phyloP scores from a whole-genome alignment of 2,888 invertebrate genomes.

The Pollenia labialis region DNA sequence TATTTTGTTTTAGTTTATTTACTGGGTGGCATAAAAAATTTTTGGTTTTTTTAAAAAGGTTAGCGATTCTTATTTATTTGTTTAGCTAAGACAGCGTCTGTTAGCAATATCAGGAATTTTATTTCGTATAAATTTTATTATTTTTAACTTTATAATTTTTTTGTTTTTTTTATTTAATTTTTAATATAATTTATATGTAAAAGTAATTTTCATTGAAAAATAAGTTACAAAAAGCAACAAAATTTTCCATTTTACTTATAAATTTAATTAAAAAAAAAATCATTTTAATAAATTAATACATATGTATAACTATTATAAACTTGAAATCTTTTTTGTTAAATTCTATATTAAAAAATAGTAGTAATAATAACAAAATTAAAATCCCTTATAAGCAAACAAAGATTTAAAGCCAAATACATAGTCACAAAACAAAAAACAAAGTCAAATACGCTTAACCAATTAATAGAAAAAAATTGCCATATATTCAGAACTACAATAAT shows the following conservation, averaged over 20 bases:
- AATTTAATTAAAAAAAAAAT: conserved; percentile 24
- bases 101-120: conserved; percentile 66
- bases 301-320: conserved; percentile 56
- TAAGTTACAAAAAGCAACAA: conserved; percentile 27
- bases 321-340: conserved; percentile 63
- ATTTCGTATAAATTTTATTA: conserved; percentile 29
- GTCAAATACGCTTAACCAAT: conserved; percentile 4
- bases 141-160: conserved; percentile 22
- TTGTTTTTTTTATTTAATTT: conserved; percentile 44
- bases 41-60: not conserved
- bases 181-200: conserved; percentile 47
- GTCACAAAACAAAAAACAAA: conserved; percentile 24
- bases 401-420: conserved; percentile 70
- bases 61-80: not conserved
- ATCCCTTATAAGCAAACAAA: conserved; percentile 40
- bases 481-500: conserved; percentile 23
- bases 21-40: conserved; percentile 7
- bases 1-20: conserved; percentile 19
- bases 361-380: conserved; percentile 36
- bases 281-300: conserved; percentile 42
- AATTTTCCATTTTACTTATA: conserved; percentile 30
- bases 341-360: conserved; percentile 25
- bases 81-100: conserved; percentile 53
- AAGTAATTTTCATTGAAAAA: conserved; percentile 40
- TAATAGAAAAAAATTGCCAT: conserved; percentile 57